These are phyloP conservation scores for Microcebus lehilahytsara DNA, from an alignment of 2,113 vertebrate genomes.

Conservation along the genomic window DNA sequence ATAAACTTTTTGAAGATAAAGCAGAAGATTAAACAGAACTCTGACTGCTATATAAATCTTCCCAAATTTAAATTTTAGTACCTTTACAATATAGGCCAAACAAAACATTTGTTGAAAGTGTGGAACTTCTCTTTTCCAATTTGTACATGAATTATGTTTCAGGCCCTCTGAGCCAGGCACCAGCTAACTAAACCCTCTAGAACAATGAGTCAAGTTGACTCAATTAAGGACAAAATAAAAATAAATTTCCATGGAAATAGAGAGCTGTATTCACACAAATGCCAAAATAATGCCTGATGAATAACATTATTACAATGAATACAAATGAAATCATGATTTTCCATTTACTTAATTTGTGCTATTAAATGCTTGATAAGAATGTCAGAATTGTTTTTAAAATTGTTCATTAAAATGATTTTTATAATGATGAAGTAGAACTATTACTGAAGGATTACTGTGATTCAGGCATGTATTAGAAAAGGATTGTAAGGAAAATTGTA, in stretches of 20 bases:
- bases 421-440: slow-evolving; percentile 53
- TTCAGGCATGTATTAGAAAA: slow-evolving; percentile 10
- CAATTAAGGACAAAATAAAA: slow-evolving; percentile 73
- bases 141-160: neutral
- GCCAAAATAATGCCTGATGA: slow-evolving; percentile 71
- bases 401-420: slow-evolving; percentile 70
- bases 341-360: slow-evolving; percentile 71
- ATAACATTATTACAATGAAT: slow-evolving; percentile 62
- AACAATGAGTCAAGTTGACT: slow-evolving; percentile 69
- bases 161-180: neutral
- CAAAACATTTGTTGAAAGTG: neutral
- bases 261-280: slow-evolving; percentile 55
- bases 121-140: neutral
- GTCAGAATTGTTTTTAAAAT: slow-evolving; percentile 58
- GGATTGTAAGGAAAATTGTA: neutral
- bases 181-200: slow-evolving; percentile 24
- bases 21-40: neutral
- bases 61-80: neutral
- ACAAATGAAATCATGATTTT: slow-evolving; percentile 75
- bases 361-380: slow-evolving; percentile 69
- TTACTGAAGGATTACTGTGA: slow-evolving; percentile 56
- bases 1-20: neutral
- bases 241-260: slow-evolving; percentile 75
- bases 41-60: neutral
- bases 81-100: neutral